Base-by-base conservation (phyloP, 2,113 vertebrate species). In the Hipposideros armiger region DNA sequence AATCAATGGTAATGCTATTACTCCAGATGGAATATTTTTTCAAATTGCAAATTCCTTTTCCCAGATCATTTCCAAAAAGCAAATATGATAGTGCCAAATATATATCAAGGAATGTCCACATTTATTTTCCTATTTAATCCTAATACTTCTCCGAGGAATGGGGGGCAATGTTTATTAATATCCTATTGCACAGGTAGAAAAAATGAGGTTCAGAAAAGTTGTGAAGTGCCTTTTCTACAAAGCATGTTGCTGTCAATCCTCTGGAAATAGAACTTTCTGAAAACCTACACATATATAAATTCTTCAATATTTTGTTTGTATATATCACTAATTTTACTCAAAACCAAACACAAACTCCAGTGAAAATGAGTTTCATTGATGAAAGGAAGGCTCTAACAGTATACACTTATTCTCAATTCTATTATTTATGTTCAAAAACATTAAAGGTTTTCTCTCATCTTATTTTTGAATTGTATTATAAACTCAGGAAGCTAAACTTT, bases 321-420 rank as follows among this genome's bases (percentile, higher is more conserved):
- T 80, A 50, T 15, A 72, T 77, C 45, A 93, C 16, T 91, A 64
- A 78, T 66, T 87, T 76, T 91, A 91, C 52, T 70, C 60, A 92
- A 67, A 81, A 67, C 22, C 45, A 89, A 20, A n/a, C 19, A 64
- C 19, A 58, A 74, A 77, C 20, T 81, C 32, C 13, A 74, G 36
- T 67, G 47, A 87, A 74, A 83, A 40, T 45, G 17, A 32, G n/a
- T 87, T 77, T 87, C 47, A 42, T 22, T 88, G 70, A 52, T 66
- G 36, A 62, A 52, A 58, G 40, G 42, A 74, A 86, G 24, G 7
- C 30, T 82, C 52, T 72, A 70, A 77, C 4, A 86, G 26, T 20
- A 95, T 73, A 45, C 2, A 26, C 13, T 50, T 90, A 67, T 73
- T 83, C 67, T 97, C 62, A 67, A 26, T 66, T 95, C n/a, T 74